Evolutionary conservation across 1,140 invertebrate species (phyloP), one percentile per base, ranked within the genome.

Genomic region (Euborellia annulipes): DNA sequence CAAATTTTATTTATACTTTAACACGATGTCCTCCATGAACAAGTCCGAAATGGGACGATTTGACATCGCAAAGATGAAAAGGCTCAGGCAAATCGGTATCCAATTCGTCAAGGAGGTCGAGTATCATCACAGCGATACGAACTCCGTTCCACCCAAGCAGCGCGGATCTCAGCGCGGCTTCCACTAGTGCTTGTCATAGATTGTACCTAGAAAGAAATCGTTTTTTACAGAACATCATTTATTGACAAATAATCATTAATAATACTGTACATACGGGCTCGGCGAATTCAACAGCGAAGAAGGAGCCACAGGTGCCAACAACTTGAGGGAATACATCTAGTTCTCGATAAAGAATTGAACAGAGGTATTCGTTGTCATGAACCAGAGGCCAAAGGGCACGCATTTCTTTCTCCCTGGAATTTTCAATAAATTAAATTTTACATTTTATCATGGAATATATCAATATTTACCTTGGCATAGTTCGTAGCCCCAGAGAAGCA

Each of bases 341-440:
- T 45, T 75, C 68, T 43, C 70, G 65, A 55, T 70, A 72, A 3
- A 77, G 53, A 36, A 68, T 62, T n/a, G 71, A 67, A 17, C 75
- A 59, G 9, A 78, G 47, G 56, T 78, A 82, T 56, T 79, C 78
- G 52, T 75, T 71, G 53, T 79, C 74, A 52, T 79, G 72, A 6
- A 78, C 45, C 14, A 82, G 52, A 30, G 62, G 54, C 74, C 75
- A 79, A 4, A 77, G 60, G 55, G 72, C 75, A 47, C 71, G 66
- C 62, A 78, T 72, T 58, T 75, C 73, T n/a, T 60, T 52, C n/a
- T 62, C 56, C 23, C 69, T 59, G 23, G 20, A 23, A 11, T 27
- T 11, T n/a, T 41, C 34, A 6, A 30, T 18, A 20, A 43, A 21
- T 18, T 43, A 36, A 32, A 37, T 20, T 20, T 16, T 46, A 6